These are phyloP conservation scores for Pachycephus smyrnensis DNA, from an alignment of 2,888 invertebrate genomes.

Conservation along the genomic window DNA sequence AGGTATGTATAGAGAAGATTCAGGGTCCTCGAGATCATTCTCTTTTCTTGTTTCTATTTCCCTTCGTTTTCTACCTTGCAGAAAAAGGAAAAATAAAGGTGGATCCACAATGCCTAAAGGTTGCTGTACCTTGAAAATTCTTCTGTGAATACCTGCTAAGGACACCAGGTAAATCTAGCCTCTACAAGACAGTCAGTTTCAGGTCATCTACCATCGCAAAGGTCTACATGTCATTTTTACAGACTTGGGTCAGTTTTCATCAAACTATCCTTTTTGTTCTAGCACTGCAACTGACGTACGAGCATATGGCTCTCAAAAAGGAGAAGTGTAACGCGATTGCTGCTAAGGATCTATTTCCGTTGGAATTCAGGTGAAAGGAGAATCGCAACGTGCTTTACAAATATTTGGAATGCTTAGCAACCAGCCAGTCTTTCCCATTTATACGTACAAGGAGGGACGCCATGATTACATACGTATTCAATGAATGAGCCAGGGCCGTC, in stretches of 20 bases:
- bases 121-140: background rate
- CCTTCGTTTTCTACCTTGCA: background rate
- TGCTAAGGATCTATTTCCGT: background rate
- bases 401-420: background rate
- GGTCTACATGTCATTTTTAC: background rate
- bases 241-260: background rate
- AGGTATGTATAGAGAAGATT: background rate
- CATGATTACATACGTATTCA: background rate
- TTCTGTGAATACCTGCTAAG: background rate
- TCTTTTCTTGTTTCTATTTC: background rate
- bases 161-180: background rate
- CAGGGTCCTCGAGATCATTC: background rate
- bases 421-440: background rate
- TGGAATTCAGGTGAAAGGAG: background rate
- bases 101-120: background rate
- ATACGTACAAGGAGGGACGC: background rate
- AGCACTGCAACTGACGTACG: background rate
- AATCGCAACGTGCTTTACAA: background rate
- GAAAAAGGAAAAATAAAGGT: background rate
- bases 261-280: background rate
- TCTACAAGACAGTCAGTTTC: background rate
- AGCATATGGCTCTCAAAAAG: background rate
- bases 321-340: background rate
- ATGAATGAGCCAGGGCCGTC: background rate
- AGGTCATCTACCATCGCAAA: background rate